A percentile compares a stretch with the other conserved stretches of the same genome.
Evolutionary conservation across 2,888 invertebrate species (phyloP).

Genomic region (Tinea trinotella): DNA sequence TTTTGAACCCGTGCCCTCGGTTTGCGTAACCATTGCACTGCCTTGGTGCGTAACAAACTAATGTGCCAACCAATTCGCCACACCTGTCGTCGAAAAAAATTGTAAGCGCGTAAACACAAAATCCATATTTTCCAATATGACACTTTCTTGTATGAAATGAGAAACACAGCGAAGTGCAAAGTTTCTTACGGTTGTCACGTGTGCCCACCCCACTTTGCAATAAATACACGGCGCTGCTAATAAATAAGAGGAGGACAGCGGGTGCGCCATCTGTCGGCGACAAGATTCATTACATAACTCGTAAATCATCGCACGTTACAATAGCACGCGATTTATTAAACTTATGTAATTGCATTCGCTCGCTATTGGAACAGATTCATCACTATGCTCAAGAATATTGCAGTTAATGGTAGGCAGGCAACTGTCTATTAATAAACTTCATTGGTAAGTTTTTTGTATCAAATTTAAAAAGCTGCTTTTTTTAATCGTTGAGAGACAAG

Average conservation of each 20-base stretch:
- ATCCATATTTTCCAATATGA: too few species aligned
- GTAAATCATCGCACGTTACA: constrained; percentile 64
- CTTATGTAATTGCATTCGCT: neutral
- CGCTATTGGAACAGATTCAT: too few species aligned
- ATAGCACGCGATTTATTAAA: constrained; percentile 28
- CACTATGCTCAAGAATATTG: neutral
- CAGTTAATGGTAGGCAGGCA: neutral
- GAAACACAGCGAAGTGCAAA: neutral
- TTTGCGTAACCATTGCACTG: too few species aligned
- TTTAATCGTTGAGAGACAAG: too few species aligned
- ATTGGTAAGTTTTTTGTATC: too few species aligned
- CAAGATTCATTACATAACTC: constrained; percentile 44
- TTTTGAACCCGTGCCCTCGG: too few species aligned
- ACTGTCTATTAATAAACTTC: too few species aligned
- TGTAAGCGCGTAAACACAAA: too few species aligned
- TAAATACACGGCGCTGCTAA: neutral
- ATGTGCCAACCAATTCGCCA: too few species aligned
- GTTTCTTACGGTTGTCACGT: neutral
- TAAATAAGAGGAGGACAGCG: neutral
- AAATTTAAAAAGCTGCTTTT: too few species aligned
- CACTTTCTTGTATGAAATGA: neutral
- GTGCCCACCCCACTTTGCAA: neutral
- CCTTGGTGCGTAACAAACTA: too few species aligned
- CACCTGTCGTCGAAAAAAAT: too few species aligned
- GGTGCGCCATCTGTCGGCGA: constrained; percentile 34